Conservation (phyloP, 2,113 vertebrate species). For the Deroptyus accipitrinus region DNA sequence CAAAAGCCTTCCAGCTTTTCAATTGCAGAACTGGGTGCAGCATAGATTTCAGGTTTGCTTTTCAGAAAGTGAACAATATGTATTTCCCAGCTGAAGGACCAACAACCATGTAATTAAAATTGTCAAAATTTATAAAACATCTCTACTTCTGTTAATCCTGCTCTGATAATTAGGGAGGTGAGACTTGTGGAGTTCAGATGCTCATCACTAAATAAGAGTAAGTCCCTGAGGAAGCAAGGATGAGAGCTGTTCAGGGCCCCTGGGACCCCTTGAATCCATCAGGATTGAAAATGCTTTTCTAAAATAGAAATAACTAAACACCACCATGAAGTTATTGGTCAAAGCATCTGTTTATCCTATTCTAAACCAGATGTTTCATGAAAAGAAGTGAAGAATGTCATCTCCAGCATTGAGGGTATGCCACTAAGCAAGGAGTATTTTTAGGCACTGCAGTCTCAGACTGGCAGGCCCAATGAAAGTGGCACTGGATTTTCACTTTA, state of each 20-base stretch:
- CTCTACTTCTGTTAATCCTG: conserved; percentile 26
- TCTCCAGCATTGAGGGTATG: neutral
- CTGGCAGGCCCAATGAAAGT: neutral
- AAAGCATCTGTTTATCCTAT: neutral
- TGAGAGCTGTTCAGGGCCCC: neutral
- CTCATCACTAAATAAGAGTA: neutral
- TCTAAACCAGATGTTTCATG: neutral
- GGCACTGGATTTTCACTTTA: neutral
- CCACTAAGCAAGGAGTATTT: neutral
- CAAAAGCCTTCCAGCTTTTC: neutral
- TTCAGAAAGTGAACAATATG: neutral
- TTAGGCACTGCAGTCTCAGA: neutral
- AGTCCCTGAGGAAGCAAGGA: neutral
- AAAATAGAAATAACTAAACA: neutral
- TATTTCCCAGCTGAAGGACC: neutral
- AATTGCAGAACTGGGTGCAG: neutral
- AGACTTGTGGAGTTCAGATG: neutral
- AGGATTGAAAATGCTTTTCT: neutral
- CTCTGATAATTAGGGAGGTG: neutral
- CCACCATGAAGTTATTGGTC: neutral
- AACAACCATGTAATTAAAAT: neutral
- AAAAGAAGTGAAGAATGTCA: neutral
- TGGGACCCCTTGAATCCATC: neutral
- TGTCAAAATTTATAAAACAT: conserved; percentile 4
- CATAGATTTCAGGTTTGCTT: neutral